Evolutionary conservation across 1,140 invertebrate species (phyloP).

Genomic region (Andrena cerasifolii): DNA sequence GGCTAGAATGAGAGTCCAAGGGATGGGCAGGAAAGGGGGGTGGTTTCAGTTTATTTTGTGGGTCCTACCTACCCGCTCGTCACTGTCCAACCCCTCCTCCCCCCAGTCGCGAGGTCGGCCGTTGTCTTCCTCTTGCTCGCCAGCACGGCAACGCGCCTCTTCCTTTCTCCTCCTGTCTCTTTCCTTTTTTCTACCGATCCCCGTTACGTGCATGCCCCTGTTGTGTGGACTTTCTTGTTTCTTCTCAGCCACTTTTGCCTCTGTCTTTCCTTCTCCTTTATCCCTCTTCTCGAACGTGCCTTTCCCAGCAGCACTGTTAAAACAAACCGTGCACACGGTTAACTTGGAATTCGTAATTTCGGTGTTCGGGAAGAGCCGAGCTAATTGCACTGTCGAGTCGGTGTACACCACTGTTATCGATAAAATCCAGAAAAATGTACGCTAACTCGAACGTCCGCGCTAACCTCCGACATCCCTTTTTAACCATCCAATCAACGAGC

Average conservation of each 20-base stretch:
- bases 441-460: not conserved
- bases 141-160: conserved; percentile 34
- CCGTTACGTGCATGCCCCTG: too few species aligned
- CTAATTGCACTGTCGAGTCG: too few species aligned
- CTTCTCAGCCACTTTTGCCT: not conserved
- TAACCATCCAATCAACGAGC: conserved; percentile 25
- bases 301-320: not conserved
- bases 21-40: conserved; percentile 53
- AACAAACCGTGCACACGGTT: too few species aligned
- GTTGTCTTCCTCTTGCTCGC: conserved; percentile 50
- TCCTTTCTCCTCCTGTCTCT: not conserved
- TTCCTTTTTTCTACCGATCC: not conserved
- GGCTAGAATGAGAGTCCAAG: conserved; percentile 64
- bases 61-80: conserved; percentile 78
- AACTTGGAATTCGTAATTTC: too few species aligned
- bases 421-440: not conserved
- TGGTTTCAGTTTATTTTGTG: conserved; percentile 81
- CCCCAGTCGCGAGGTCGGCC: conserved; percentile 26
- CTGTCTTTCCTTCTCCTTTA: conserved; percentile 4
- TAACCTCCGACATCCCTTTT: not conserved
- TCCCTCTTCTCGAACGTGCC: too few species aligned
- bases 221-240: conserved; percentile 20
- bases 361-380: not conserved
- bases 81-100: conserved; percentile 75
- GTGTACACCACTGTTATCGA: too few species aligned